Conservation (phyloP, 2,113 vertebrate species). For the human region DNA sequence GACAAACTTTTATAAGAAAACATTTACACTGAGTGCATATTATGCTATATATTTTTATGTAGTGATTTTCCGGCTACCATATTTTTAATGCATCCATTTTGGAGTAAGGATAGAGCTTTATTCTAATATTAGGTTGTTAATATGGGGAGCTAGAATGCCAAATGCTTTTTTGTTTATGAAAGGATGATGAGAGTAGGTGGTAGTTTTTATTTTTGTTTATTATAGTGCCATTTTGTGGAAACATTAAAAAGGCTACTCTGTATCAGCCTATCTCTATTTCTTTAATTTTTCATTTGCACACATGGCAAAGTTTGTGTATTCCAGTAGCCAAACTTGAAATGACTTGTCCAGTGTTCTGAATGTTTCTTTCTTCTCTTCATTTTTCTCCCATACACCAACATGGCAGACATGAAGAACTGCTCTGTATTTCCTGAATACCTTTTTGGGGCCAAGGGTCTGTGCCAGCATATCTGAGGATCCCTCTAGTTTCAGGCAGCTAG, state of each 20-base stretch:
- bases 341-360: neutral
- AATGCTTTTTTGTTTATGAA: neutral
- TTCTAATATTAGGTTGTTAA: neutral
- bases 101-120: neutral
- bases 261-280: neutral
- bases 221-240: neutral
- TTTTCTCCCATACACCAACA: neutral
- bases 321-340: neutral
- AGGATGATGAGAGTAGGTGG: neutral
- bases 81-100: neutral
- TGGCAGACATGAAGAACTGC: neutral
- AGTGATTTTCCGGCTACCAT: neutral
- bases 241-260: neutral
- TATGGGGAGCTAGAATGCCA: neutral
- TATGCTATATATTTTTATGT: neutral
- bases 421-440: neutral
- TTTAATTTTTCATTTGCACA: neutral
- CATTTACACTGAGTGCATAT: neutral
- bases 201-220: constrained; percentile 7
- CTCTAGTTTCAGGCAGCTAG: neutral
- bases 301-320: neutral
- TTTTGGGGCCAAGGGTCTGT: neutral
- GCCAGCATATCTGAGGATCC: neutral
- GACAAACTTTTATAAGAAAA: neutral
- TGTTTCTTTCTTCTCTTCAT: neutral